Evolutionary conservation across 2,888 invertebrate genomes (phyloP).

Genomic region (Coenonympha arcania): DNA sequence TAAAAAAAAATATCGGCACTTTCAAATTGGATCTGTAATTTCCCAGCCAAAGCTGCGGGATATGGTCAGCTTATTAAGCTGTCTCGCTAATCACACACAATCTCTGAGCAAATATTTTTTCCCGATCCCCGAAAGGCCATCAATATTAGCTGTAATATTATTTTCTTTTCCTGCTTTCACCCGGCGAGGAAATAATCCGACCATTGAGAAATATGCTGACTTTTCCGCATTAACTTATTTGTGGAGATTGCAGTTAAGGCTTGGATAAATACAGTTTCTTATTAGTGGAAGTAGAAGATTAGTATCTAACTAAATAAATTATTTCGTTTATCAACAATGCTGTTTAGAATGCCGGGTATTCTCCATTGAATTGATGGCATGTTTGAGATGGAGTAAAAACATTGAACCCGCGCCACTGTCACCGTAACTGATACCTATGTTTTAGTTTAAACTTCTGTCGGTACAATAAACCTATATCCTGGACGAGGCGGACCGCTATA

Average conservation of each 20-base stretch:
- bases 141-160: slow-evolving; percentile 4
- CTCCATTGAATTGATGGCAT: too few relatives aligned
- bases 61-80: neutral
- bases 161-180: slow-evolving; percentile 2
- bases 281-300: neutral
- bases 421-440: too few relatives aligned
- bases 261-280: neutral
- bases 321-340: too few relatives aligned
- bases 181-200: neutral
- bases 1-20: too few relatives aligned
- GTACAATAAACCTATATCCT: too few relatives aligned
- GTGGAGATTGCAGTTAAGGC: neutral
- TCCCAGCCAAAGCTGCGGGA: neutral
- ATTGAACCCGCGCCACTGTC: too few relatives aligned
- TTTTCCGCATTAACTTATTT: neutral
- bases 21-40: too few relatives aligned
- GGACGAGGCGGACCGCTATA: too few relatives aligned
- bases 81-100: slow-evolving; percentile 1
- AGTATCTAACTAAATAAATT: too few relatives aligned
- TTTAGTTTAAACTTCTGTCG: too few relatives aligned
- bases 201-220: neutral
- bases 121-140: neutral
- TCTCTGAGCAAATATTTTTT: neutral
- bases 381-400: too few relatives aligned
- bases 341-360: too few relatives aligned